A percentile compares a stretch with the other conserved stretches of the same genome.
These are phyloP conservation scores for Channallabes apus DNA, from an alignment of 2,797 vertebrate genomes.

Conservation along the genomic window DNA sequence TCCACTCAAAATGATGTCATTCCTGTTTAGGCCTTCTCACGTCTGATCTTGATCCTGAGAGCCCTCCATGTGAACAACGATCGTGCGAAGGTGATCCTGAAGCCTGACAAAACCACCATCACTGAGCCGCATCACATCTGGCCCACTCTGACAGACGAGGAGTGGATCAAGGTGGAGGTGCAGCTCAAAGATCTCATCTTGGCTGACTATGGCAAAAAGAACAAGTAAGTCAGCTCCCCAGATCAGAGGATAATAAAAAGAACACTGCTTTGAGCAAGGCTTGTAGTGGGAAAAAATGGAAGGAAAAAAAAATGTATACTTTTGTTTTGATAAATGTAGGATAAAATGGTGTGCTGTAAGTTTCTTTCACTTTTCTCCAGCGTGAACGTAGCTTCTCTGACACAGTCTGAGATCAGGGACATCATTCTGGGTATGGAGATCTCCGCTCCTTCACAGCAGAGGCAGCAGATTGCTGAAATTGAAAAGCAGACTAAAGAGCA, in stretches of 20 bases:
- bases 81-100: slow-evolving; percentile 96
- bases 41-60: slow-evolving; percentile 95
- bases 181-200: slow-evolving; percentile 98
- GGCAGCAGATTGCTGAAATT: slow-evolving; percentile 98
- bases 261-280: neutral
- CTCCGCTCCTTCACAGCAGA: slow-evolving; percentile 95
- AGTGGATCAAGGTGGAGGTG: slow-evolving; percentile 99
- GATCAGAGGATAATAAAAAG: neutral
- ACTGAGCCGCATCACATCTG: slow-evolving; percentile 99
- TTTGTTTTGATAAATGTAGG: neutral
- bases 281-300: neutral
- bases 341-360: neutral
- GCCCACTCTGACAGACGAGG: slow-evolving; percentile 97
- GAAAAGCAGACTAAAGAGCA: slow-evolving; percentile 99
- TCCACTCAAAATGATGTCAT: slow-evolving; percentile 35
- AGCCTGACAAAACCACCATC: slow-evolving; percentile 97
- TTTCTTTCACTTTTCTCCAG: slow-evolving; percentile 65
- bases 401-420: slow-evolving; percentile 97
- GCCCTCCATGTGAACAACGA: slow-evolving; percentile 97
- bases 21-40: slow-evolving; percentile 88
- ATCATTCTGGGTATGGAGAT: slow-evolving; percentile 99
- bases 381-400: slow-evolving; percentile 96
- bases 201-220: slow-evolving; percentile 99
- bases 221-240: slow-evolving; percentile 83
- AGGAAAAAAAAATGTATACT: neutral